Evolutionary conservation across 2,797 vertebrate species (phyloP), one percentile per base, ranked within the genome.

Genomic region (Arnoldichthys spilopterus): DNA sequence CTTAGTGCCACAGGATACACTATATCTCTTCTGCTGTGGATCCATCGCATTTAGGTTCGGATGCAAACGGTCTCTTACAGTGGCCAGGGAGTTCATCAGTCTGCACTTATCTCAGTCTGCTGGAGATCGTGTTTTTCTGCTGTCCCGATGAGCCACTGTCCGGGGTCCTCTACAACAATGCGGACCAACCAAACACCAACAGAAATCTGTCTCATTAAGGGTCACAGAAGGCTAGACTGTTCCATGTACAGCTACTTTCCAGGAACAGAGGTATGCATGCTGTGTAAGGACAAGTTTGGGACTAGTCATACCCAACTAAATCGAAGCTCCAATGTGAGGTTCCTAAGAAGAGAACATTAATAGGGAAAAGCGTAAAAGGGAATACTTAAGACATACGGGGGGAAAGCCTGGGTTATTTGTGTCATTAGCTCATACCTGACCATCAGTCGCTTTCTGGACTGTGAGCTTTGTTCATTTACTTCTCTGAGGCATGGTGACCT

Each of bases 401-500:
- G 40, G 28, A 69, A 64, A 78, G 37, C 32, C 47, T 66, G 51
- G 59, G 28, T 64, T 63, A 30, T 66, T 45, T 82, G 62, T 82
- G 62, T 79, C 59, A 68, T 62, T 61, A 81, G 51, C 74, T 72
- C 67, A 5, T 79, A 78, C 67, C 56, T 22, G 61, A 78, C 71
- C 75, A 77, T 80, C 63, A 74, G 34, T 47, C 22, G 69, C 62
- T 77, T 76, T 56, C 78, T 79, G 62, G 59, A 83, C 56, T 49
- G 59, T 47, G 74, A 64, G 53, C 72, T 78, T 34, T 68, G 82
- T 59, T 72, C 47, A 18, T 76, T 78, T 72, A 80, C 62, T 68
- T 80, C 79, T 80, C 87, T 72, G 74, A 86, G 86, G 84, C 86
- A 81, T 85, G 88, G 86, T 64, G 28, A 89, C 74, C 84, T 66